Base-by-base conservation (phyloP, 2,888 invertebrate genomes). In the Meiosimyza decipiens region DNA sequence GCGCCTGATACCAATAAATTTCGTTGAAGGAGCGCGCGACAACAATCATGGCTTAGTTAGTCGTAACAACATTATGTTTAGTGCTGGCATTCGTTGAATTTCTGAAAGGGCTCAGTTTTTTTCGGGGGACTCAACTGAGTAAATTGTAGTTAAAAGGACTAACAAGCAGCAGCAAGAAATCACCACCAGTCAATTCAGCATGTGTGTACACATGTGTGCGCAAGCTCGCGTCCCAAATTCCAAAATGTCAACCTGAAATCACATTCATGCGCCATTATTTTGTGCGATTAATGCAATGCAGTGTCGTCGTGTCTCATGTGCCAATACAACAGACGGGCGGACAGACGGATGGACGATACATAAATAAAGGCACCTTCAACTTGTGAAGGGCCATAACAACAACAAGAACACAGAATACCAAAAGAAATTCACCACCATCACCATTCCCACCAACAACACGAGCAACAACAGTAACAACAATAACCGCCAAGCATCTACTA, bases 21-120 rank as follows among this genome's bases (percentile, higher is more conserved):
- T 84, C 77, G 79, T 82, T 82, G 82, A 84, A 84, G 81, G 40
- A 40, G 40, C 83, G 83, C 83, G 83, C 83, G 83, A 63, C 70
- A 70, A 47, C 70, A 63, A 70, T 70, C 70, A 70, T 54, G 70
- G 70, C 63, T 63, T 70, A 70, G 70, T 70, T 70, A 70, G 70
- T 63, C 18, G 70, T 52, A 18, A 54, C 70, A 70, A 62, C 70
- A 54, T 40, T 9, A 40, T 62, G 70, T 54, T 70, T 33, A 22
- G 40, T 40, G 33, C 49, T 40, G 64, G 22, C 16, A 28, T 49
- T 13, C 64, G 22, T 12, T 40, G 40, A 40, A 40, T 40, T 40
- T 40, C 40, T 40, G 16, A 57, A 57, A 57, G 50, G 51, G 51
- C 28, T 22, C 16, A n/a, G 12, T 40, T 51, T 11, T 55, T 16